A percentile compares a stretch with the other conserved stretches of the same genome.
phyloP scores from a whole-genome alignment of 2,113 vertebrate species.

The Tenrec ecaudatus region DNA sequence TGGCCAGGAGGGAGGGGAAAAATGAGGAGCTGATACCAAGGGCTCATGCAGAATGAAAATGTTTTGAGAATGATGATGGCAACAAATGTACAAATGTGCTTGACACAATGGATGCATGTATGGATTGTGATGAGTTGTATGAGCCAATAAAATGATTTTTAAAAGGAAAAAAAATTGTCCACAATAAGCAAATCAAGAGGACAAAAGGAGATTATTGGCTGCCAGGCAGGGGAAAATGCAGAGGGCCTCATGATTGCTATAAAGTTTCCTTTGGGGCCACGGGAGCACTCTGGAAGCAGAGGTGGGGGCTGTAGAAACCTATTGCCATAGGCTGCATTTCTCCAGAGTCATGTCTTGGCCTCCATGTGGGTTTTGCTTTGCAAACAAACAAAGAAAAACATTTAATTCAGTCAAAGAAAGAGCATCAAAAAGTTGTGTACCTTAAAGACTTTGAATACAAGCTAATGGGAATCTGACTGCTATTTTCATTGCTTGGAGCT shows the following conservation, averaged over 20 bases:
- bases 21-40: too few species aligned
- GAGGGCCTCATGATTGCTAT: neutral
- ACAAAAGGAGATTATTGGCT: neutral
- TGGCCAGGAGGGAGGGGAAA: too few species aligned
- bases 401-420: constrained; percentile 25
- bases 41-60: too few species aligned
- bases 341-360: neutral
- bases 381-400: constrained; percentile 16
- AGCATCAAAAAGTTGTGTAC: constrained; percentile 74
- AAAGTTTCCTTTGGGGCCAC: neutral
- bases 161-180: too few species aligned
- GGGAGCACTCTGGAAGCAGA: neutral
- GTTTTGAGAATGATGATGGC: too few species aligned
- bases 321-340: neutral
- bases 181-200: neutral
- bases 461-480: constrained; percentile 88
- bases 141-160: too few species aligned
- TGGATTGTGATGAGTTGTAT: too few species aligned
- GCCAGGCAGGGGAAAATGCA: neutral
- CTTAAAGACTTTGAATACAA: constrained; percentile 95
- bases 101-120: too few species aligned
- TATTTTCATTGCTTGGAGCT: constrained; percentile 87
- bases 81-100: too few species aligned
- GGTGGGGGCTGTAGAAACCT: neutral
- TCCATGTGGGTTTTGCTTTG: constrained; percentile 15